These are phyloP conservation scores for Heliothis virescens DNA, from an alignment of 1,140 invertebrate species.

Conservation along the genomic window DNA sequence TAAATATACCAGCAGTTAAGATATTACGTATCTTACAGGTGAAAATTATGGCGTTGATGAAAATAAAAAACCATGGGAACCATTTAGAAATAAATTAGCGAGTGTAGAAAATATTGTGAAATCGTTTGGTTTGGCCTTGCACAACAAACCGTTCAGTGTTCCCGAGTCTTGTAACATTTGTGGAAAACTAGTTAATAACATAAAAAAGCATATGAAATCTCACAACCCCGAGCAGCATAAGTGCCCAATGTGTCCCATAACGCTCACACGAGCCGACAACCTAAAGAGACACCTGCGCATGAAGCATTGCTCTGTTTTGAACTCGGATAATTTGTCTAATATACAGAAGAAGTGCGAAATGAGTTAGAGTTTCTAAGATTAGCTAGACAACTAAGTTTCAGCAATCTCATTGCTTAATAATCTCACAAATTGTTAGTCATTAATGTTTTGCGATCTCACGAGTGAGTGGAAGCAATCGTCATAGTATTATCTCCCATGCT, in stretches of 20 bases:
- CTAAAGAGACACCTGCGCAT: slow-evolving; percentile 90
- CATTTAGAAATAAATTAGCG: slow-evolving; percentile 70
- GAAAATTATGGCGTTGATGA: slow-evolving; percentile 80
- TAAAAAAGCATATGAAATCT: slow-evolving; percentile 91
- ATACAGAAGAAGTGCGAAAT: slow-evolving; percentile 74
- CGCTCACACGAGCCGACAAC: slow-evolving; percentile 90
- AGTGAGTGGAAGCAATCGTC: slow-evolving; percentile 10
- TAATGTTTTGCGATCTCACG: slow-evolving; percentile 25
- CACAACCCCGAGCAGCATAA: slow-evolving; percentile 90
- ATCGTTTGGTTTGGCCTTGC: slow-evolving; percentile 72
- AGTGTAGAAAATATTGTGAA: slow-evolving; percentile 78
- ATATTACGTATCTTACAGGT: slow-evolving; percentile 80
- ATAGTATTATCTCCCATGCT: slow-evolving; percentile 4
- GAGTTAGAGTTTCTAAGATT: slow-evolving; percentile 29
- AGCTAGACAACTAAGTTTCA: background rate
- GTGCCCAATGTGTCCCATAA: slow-evolving; percentile 89
- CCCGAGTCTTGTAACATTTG: slow-evolving; percentile 88
- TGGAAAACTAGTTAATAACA: slow-evolving; percentile 90
- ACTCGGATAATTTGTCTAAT: slow-evolving; percentile 72
- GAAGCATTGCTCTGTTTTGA: slow-evolving; percentile 88
- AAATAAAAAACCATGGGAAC: slow-evolving; percentile 76
- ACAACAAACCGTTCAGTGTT: slow-evolving; percentile 67
- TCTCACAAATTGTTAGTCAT: background rate
- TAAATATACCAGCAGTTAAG: slow-evolving; percentile 56
- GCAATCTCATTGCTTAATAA: slow-evolving; percentile 14